phyloP scores from a whole-genome alignment of 2,888 invertebrate genomes.

The Synergus laeviventris region DNA sequence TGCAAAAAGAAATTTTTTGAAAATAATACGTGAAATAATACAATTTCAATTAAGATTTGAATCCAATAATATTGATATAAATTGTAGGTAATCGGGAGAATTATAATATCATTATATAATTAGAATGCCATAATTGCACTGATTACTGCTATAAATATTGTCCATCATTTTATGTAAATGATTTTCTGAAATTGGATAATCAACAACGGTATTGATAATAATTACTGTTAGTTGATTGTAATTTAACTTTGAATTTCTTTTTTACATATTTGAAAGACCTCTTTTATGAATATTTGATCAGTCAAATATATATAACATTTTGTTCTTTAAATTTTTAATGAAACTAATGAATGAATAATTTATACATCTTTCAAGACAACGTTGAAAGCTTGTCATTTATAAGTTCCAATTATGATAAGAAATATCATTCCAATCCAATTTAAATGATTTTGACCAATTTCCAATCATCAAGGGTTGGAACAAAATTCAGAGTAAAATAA shows the following conservation, averaged over 20 bases:
- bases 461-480: not conserved
- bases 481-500: not conserved
- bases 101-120: no score
- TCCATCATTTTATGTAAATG: not conserved
- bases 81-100: not conserved
- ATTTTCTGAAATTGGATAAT: not conserved
- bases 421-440: not conserved
- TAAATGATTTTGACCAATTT: not conserved
- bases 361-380: not conserved
- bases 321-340: not conserved
- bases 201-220: not conserved
- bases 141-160: conserved; percentile 1
- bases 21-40: no score
- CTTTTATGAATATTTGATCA: not conserved
- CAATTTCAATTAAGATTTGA: not conserved
- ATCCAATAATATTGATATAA: not conserved
- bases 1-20: not conserved
- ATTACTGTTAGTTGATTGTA: not conserved
- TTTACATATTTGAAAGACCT: not conserved
- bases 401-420: not conserved
- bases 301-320: not conserved
- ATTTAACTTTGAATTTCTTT: not conserved
- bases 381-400: not conserved
- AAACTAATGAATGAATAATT: not conserved
- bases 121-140: not conserved